Evolutionary conservation across 2,888 invertebrate species (phyloP).

Genomic region (Chrysomela aeneicollis): DNA sequence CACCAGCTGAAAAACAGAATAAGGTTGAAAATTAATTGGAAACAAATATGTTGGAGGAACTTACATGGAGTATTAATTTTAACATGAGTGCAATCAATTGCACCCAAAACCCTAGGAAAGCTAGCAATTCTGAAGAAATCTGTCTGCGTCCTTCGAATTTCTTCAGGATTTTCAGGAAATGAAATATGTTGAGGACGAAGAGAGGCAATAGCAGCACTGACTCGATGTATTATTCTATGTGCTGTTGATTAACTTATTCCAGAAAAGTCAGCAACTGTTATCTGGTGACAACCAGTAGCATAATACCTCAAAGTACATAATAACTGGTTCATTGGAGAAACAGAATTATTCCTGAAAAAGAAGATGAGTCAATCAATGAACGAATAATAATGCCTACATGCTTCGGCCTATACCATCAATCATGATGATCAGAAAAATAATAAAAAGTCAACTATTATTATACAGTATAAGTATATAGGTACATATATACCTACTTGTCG

Average conservation of each 20-base stretch:
- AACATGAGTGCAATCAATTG: slow-evolving; percentile 12
- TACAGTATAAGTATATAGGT: no score
- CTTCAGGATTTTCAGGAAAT: slow-evolving; percentile 13
- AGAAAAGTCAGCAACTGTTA: slow-evolving; percentile 8
- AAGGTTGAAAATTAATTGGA: neutral
- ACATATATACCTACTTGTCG: neutral
- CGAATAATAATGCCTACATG: slow-evolving; percentile 36
- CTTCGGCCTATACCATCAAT: neutral
- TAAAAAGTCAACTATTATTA: no score
- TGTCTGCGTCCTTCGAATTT: slow-evolving; percentile 12
- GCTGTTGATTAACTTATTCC: slow-evolving; percentile 5
- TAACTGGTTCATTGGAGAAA: slow-evolving; percentile 9
- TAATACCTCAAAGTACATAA: slow-evolving; percentile 5
- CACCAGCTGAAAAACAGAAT: slow-evolving; percentile 34
- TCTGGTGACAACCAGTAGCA: slow-evolving; percentile 14
- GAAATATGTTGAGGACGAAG: slow-evolving; percentile 14
- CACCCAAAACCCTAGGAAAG: neutral
- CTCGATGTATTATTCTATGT: slow-evolving; percentile 7
- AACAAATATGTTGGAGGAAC: neutral
- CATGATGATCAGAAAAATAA: no score
- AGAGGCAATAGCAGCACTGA: slow-evolving; percentile 16
- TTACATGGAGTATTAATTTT: slow-evolving; percentile 14
- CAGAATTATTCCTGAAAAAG: slow-evolving; percentile 1
- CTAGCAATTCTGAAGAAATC: slow-evolving; percentile 2
- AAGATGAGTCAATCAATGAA: neutral